A percentile compares a stretch with the other conserved stretches of the same genome.
Conservation (phyloP, 2,113 vertebrate species). For the Upupa epops region DNA sequence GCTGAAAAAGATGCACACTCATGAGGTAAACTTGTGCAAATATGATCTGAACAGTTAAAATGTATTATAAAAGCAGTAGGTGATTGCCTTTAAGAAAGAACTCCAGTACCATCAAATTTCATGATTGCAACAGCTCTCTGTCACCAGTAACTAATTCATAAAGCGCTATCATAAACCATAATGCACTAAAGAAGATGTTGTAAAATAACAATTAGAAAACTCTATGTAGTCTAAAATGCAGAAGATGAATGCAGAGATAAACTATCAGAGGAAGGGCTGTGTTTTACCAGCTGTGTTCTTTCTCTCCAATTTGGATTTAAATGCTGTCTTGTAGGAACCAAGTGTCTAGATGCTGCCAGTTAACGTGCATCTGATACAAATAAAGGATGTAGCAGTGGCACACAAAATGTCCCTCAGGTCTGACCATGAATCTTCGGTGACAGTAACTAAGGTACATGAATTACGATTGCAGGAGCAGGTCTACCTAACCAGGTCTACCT, state of each 20-base stretch:
- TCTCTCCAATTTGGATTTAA: neutral
- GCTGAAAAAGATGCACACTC: neutral
- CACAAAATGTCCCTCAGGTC: neutral
- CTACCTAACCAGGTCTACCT: neutral
- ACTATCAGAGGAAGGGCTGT: neutral
- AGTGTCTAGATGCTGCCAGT: neutral
- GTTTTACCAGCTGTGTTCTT: neutral
- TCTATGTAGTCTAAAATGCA: neutral
- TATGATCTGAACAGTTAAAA: conserved; percentile 29
- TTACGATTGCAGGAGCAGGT: neutral
- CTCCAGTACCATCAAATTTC: neutral
- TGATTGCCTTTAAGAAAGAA: neutral
- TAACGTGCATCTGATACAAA: neutral
- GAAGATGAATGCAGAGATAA: neutral
- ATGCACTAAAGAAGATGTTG: neutral
- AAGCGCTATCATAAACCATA: neutral
- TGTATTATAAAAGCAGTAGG: neutral
- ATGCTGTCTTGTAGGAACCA: neutral
- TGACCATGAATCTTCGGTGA: neutral
- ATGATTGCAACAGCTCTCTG: neutral
- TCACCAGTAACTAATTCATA: neutral
- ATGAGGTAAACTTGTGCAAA: neutral
- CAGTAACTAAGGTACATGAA: neutral
- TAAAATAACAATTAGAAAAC: neutral
- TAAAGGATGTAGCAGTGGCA: neutral